Base-by-base conservation (phyloP, 1,140 invertebrate species). In the Zaprionus taronus region DNA sequence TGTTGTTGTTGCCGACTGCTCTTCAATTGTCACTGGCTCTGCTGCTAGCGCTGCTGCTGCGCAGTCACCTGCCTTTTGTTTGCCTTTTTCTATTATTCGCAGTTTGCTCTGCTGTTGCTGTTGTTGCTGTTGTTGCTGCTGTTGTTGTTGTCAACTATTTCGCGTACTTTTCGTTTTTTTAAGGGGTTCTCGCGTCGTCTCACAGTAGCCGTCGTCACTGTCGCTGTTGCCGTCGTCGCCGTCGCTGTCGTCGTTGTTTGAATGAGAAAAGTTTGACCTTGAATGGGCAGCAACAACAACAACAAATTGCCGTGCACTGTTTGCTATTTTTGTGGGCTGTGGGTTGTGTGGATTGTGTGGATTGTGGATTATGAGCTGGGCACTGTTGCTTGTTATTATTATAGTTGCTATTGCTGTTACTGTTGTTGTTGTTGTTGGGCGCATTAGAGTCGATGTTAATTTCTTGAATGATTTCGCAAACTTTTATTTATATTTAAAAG, bases 181-280 rank as follows among this genome's bases (percentile, higher is more conserved):
- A 83, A 74, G 83, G 83, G 84, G 84, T 84, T 87, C 79, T 64
- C 80, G 80, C 78, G 67, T 74, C 71, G 72, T 61, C 56, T 20
- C 47, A 44, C 51, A 47, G 44, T 49, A 15, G 47, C 20, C 17
- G 60, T n/a, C 41, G 31, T 11, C 31, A 49, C 74, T 63, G 79
- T 70, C 53, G 75, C 56, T 51, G 78, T 67, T 62, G 70, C 57
- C 72, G 61, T 24, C 24, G 24, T 49, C 24, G 64, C 55, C 44
- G 72, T 36, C 26, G 72, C 24, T n/a, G 57, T 57, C 9, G 68
- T 12, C 34, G 49, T 38, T 47, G 72, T 67, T 71, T 83, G 72
- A 77, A 89, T 89, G 85, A 90, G 84, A 89, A 89, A 90, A 89
- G 85, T 90, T 90, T 89, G 85, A 89, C 85, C 85, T 89, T 89